A percentile compares a stretch with the other conserved stretches of the same genome.
Evolutionary conservation across 2,888 invertebrate species (phyloP).

Genomic region (Crocallis elinguaria): DNA sequence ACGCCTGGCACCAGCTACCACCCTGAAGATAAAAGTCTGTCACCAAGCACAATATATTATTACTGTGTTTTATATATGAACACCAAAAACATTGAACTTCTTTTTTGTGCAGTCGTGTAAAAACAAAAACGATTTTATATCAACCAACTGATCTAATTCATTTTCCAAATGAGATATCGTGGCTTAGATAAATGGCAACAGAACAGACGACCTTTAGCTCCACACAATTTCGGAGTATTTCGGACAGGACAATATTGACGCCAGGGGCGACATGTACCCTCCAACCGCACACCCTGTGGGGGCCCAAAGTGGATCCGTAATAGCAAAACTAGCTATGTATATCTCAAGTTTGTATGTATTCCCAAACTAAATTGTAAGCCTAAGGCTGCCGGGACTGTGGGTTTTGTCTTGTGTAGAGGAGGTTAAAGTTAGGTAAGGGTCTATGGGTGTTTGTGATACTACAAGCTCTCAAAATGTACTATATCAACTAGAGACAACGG

Average conservation of each 20-base stretch:
- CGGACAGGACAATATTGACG: constrained; percentile 63
- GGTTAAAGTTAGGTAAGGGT: neutral
- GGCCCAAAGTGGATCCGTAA: constrained; percentile 35
- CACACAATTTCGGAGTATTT: constrained; percentile 24
- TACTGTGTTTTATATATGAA: too few species aligned
- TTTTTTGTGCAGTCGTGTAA: too few species aligned
- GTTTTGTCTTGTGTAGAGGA: constrained; percentile 9
- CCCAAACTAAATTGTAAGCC: constrained; percentile 40
- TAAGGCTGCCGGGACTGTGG: constrained; percentile 26
- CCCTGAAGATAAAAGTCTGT: too few species aligned
- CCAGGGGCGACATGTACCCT: constrained; percentile 52
- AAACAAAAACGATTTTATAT: too few species aligned
- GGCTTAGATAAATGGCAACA: neutral
- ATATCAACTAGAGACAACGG: neutral
- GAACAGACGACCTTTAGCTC: constrained; percentile 1
- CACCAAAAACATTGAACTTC: too few species aligned
- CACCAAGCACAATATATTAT: too few species aligned
- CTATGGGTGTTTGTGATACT: neutral
- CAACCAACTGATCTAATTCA: too few species aligned
- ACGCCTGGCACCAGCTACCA: too few species aligned
- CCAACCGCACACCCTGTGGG: constrained; percentile 30
- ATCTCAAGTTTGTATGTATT: constrained; percentile 31
- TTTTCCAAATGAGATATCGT: too few species aligned
- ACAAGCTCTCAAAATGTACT: neutral
- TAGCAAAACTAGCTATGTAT: constrained; percentile 46